Conservation (phyloP, 2,113 vertebrate species). For the Anarhynchus alexandrinus region DNA sequence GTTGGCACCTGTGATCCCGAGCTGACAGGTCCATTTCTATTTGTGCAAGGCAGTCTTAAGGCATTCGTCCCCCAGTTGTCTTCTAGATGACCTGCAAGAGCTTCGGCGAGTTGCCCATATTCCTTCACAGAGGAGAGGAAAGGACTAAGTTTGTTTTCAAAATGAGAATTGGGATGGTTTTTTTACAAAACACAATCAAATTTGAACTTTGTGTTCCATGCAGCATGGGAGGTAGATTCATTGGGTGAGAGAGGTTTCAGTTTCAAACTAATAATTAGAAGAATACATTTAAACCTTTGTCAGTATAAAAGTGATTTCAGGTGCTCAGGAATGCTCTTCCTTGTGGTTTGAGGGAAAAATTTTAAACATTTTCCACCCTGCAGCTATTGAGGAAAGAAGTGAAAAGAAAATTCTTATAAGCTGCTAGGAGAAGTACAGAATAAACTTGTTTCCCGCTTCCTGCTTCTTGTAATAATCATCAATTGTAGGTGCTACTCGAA, state of each 20-base stretch:
- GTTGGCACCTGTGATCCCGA: fast-evolving
- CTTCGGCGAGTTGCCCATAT: neutral
- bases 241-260: neutral
- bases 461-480: neutral
- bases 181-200: neutral
- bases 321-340: neutral
- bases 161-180: neutral
- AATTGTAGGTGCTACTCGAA: neutral
- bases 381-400: neutral
- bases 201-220: neutral
- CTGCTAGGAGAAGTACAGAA: neutral
- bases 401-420: neutral
- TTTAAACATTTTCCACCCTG: neutral
- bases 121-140: neutral
- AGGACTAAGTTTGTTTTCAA: neutral
- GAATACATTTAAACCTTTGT: neutral
- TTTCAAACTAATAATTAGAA: neutral
- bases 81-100: neutral
- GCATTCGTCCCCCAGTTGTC: neutral
- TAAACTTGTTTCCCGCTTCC: neutral
- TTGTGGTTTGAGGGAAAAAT: neutral
- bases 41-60: neutral
- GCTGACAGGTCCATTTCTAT: neutral
- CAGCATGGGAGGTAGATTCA: neutral
- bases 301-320: neutral